Base-by-base conservation (phyloP, 2,113 vertebrate species). In the Gnathonemus longibarbis region DNA sequence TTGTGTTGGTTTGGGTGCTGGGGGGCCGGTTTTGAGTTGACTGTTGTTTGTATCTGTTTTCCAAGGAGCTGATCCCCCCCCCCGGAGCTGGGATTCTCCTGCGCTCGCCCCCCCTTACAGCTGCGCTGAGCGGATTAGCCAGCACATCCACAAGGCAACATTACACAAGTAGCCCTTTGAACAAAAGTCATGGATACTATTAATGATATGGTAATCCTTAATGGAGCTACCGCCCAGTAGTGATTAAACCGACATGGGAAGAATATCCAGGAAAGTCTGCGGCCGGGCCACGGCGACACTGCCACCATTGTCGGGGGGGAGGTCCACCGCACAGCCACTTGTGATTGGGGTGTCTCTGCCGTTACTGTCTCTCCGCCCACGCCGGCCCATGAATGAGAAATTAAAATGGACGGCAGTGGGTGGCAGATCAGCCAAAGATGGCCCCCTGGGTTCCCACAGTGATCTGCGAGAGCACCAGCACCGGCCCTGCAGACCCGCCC, bases 151-250 rank as follows among this genome's bases (percentile, higher is more conserved):
- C 98, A 98, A 98, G 97, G 98, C 98, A 98, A 99, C 98, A 99
- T 98, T 98, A 98, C 98, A 98, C 98, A 99, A 99, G 98, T 98
- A 97, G 97, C 97, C 85, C 98, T 99, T 99, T 99, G 98, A 99
- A 99, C 98, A 99, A 98, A 99, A 99, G 98, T 99, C 98, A 99
- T 98, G 98, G 98, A 97, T 98, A 97, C 98, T 98, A 98, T 99
- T 99, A 99, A 99, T 99, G 98, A 99, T 98, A 99, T 99, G 98
- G 97, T 99, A 99, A 99, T 99, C 98, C 98, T 96, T 97, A 97
- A 98, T 98, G 97, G 97, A 98, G 97, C 98, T 98, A 98, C 98
- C 98, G 98, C 98, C 98, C 98, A 98, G 98, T 97, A 98, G 98
- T 98, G 98, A 98, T 99, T 99, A 98, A 98, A 97, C 98, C 97